phyloP scores from a whole-genome alignment of 2,888 invertebrate genomes.

The Leptura quadrifasciata region DNA sequence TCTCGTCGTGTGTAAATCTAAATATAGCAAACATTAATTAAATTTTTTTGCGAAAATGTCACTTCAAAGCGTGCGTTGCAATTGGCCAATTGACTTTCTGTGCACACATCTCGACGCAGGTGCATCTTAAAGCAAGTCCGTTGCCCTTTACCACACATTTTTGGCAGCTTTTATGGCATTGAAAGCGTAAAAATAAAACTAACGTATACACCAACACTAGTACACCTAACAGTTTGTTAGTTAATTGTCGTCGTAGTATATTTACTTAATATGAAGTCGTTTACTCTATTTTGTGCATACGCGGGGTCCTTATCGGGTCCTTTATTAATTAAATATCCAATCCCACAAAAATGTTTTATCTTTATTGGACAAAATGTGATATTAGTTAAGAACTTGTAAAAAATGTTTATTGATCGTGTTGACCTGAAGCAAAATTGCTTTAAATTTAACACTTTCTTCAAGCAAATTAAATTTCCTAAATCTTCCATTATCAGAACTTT shows the following conservation, averaged over 20 bases:
- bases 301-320: not conserved
- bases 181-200: slow-evolving; percentile 32
- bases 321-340: too few relatives aligned
- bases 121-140: slow-evolving; percentile 35
- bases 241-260: not conserved
- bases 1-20: not conserved
- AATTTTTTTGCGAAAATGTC: slow-evolving; percentile 10
- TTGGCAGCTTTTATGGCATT: slow-evolving; percentile 40
- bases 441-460: too few relatives aligned
- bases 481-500: too few relatives aligned
- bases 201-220: not conserved
- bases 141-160: slow-evolving; percentile 41
- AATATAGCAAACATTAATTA: slow-evolving; percentile 24
- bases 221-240: not conserved
- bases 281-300: not conserved
- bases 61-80: slow-evolving; percentile 10
- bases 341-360: too few relatives aligned
- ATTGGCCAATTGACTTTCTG: slow-evolving; percentile 27
- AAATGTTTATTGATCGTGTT: too few relatives aligned
- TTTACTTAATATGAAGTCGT: not conserved
- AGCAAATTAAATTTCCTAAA: too few relatives aligned
- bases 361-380: too few relatives aligned
- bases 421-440: too few relatives aligned
- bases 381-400: too few relatives aligned
- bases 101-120: slow-evolving; percentile 27